Evolutionary conservation across 2,113 vertebrate species (phyloP).

Genomic region (Speoplatyrhinus poulsoni): DNA sequence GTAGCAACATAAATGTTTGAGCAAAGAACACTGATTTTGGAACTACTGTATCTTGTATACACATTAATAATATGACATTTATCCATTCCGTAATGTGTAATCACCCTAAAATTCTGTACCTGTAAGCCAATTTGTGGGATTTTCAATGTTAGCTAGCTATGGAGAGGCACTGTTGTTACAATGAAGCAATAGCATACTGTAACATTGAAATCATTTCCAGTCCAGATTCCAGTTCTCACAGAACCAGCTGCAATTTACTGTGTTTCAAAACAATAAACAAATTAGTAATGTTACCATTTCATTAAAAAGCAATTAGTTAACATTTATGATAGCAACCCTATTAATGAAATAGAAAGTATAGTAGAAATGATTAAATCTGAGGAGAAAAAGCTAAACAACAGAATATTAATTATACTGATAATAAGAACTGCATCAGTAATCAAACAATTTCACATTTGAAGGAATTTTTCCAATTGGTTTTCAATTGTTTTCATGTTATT

Average conservation of each 20-base stretch:
- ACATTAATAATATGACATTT: too few species aligned
- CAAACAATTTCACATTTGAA: conserved; percentile 45
- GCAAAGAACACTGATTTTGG: too few species aligned
- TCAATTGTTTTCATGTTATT: conserved; percentile 16
- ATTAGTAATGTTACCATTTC: conserved; percentile 10
- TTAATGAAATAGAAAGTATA: conserved; percentile 12
- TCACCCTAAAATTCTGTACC: too few species aligned
- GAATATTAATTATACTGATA: not conserved
- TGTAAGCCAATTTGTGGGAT: not conserved
- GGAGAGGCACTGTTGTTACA: conserved; percentile 6
- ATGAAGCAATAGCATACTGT: conserved; percentile 8
- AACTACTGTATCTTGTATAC: too few species aligned
- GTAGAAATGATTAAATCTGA: not conserved
- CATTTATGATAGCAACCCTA: conserved; percentile 22
- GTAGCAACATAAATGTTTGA: too few species aligned
- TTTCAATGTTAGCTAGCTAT: not conserved
- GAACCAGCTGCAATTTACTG: conserved; percentile 68
- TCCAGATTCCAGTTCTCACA: conserved; percentile 61
- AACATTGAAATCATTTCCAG: conserved; percentile 21
- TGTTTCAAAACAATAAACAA: conserved; percentile 28
- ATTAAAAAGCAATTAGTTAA: conserved; percentile 38
- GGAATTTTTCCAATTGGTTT: conserved; percentile 7
- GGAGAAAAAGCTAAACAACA: not conserved
- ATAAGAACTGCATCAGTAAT: conserved; percentile 10
- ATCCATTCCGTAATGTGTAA: too few species aligned